Base-by-base conservation (phyloP, 2,797 vertebrate genomes). In the Cetoscarus ocellatus region DNA sequence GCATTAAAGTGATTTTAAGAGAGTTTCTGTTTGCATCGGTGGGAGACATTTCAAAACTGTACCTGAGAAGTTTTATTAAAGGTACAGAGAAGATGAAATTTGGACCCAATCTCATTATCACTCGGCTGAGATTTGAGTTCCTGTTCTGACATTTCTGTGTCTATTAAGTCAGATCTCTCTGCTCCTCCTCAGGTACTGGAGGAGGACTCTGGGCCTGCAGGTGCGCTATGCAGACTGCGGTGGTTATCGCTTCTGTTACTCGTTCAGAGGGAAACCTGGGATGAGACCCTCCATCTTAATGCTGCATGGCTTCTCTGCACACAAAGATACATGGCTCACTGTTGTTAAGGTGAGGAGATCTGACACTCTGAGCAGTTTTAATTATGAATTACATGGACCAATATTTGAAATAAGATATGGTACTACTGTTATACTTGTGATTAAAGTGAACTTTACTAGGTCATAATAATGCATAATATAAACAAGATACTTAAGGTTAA, bases 311-410 rank as follows among this genome's bases (percentile, higher is more conserved):
- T 99, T 99, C 91, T 98, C 97, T 9, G 95, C 96, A 18, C 95
- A 99, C 90, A 99, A 99, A 88, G 98, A 99, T 88, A 96, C 95
- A 75, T 99, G 98, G 98, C 94, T 99, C 42, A 95, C 94, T 38
- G 87, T 98, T 60, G 94, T 97, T 79, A 99, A 99, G 97, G 98
- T 99, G 68, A 53, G 83, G 7, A 1, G 17, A 17, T 48, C 19
- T 38, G 15, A 17, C 65, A 57, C 42, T 45, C 10, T 15, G 14
- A 67, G 42, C 11, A 56, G 8, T 49, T 55, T 7, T 43, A 10
- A 43, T 10, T 39, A 39, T 39, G 38, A 39, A 39, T 39, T 7
- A 39, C 1, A 39, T 3, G 38, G 7, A 39, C 1, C 3, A 39
- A 39, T 5, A 39, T 10, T 39, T 3, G 38, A 39, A 5, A 39